Percentiles rank a stretch among this genome's conserved stretches.
Evolutionary conservation across 2,113 vertebrate species (phyloP).

Genomic region (Hemicordylus capensis): DNA sequence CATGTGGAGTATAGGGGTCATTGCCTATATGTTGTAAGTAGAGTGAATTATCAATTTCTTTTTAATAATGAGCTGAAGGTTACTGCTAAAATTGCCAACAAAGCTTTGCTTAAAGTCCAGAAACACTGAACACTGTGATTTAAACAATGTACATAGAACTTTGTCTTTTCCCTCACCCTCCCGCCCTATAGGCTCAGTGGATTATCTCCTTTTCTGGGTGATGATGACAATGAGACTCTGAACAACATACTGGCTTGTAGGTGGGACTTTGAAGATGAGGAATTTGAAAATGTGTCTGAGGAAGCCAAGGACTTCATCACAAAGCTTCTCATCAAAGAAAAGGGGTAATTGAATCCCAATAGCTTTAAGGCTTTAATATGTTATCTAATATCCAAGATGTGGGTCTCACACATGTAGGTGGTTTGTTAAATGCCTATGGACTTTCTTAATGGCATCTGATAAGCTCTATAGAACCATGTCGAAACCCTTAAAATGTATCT

Average conservation of each 20-base stretch:
- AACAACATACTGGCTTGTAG: conserved; percentile 94
- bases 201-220: conserved; percentile 94
- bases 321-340: conserved; percentile 94
- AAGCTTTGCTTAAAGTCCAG: neutral
- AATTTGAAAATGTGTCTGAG: conserved; percentile 89
- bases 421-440: too few species aligned
- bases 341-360: conserved; percentile 78
- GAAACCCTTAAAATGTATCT: conserved; percentile 1
- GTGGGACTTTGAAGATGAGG: conserved; percentile 93
- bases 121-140: neutral
- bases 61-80: conserved; percentile 3
- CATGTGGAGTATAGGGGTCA: conserved; percentile 98
- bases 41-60: neutral
- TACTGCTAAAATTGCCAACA: neutral
- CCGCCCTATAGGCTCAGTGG: conserved; percentile 85
- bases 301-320: conserved; percentile 95
- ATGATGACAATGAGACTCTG: conserved; percentile 93
- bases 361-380: neutral
- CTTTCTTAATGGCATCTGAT: neutral
- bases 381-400: neutral
- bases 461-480: neutral
- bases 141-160: neutral
- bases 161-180: neutral
- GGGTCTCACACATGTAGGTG: too few species aligned
- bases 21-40: conserved; percentile 97